Base-by-base conservation (phyloP, 2,888 invertebrate genomes). In the Phymatocera aterrima region DNA sequence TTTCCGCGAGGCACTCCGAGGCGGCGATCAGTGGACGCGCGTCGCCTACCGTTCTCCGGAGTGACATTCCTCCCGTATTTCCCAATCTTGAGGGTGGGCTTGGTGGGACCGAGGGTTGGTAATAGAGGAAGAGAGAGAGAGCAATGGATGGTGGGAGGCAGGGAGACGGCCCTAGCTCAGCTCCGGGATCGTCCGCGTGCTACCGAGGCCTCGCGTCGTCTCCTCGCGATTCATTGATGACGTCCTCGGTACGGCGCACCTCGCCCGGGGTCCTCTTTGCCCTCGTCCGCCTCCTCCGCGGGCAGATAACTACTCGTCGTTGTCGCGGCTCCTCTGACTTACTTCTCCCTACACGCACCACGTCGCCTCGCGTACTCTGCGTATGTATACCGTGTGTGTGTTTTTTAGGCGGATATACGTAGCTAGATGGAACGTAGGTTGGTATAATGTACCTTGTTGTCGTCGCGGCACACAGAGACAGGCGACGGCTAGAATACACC, bases 211-310 rank as follows among this genome's bases (percentile, higher is more conserved):
- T 60, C 60, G 57, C 75, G 57, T 75, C 40, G 54, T 75, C 75
- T 75, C 40, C 75, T 75, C 75, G 75, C 60, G 57, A 75, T 60
- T 43, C 75, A 75, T 75, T 75, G 75, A 75, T 60, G 75, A 72
- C 51, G 72, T 57, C 57, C 75, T 75, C 60, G 57, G 54, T 48
- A 75, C 79, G 74, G 78, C 79, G 77, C 79, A 74, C 79, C 74
- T 68, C 77, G 77, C 77, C 79, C 80, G 80, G 77, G 80, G 78
- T 82, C 81, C 82, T 82, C 82, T 80, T 77, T 78, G 51, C 60
- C 48, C 78, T 34, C 74, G 34, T 77, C 77, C 72, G 24, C 77
- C 40, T 24, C 74, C 31, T 80, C 79, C 80, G 78, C 79, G 77
- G 72, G 61, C 77, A 75, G 65, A 70, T 70, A 46, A 65, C 43